A percentile compares a stretch with the other conserved stretches of the same genome.
Conservation (phyloP, 2,113 vertebrate species). For the Muscicapa adusta region DNA sequence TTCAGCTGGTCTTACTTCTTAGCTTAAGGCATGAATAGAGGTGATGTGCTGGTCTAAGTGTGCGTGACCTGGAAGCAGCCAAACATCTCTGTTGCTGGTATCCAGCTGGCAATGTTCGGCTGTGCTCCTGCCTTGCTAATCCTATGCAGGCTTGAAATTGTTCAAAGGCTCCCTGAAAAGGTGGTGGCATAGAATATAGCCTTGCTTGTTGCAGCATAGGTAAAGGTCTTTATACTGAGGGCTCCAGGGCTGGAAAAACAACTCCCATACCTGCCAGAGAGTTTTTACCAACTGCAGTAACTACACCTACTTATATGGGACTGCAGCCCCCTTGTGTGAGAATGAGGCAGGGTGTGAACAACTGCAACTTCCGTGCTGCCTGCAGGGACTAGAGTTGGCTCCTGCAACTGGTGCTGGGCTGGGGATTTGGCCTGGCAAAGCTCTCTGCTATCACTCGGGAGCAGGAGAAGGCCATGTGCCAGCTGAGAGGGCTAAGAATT, state of each 20-base stretch:
- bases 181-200: not conserved
- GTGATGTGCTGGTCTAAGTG: not conserved
- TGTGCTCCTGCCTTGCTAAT: not conserved
- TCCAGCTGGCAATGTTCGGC: not conserved
- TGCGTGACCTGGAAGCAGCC: not conserved
- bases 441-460: not conserved
- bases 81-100: not conserved
- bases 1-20: not conserved
- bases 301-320: rapidly evolving
- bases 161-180: not conserved
- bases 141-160: not conserved
- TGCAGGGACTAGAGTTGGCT: not conserved
- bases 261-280: not conserved
- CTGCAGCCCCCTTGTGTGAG: not conserved
- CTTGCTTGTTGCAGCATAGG: not conserved
- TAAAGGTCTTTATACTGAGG: not conserved
- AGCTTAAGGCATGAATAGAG: not conserved
- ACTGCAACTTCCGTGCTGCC: rapidly evolving
- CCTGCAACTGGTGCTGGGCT: not conserved
- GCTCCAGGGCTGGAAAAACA: not conserved
- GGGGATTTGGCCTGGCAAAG: not conserved
- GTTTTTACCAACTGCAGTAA: not conserved
- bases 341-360: not conserved
- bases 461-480: not conserved
- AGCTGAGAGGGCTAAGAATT: not conserved